Evolutionary conservation across 2,888 invertebrate genomes (phyloP), one percentile per base, ranked within the genome.

Genomic region (Phyllotreta striolata): DNA sequence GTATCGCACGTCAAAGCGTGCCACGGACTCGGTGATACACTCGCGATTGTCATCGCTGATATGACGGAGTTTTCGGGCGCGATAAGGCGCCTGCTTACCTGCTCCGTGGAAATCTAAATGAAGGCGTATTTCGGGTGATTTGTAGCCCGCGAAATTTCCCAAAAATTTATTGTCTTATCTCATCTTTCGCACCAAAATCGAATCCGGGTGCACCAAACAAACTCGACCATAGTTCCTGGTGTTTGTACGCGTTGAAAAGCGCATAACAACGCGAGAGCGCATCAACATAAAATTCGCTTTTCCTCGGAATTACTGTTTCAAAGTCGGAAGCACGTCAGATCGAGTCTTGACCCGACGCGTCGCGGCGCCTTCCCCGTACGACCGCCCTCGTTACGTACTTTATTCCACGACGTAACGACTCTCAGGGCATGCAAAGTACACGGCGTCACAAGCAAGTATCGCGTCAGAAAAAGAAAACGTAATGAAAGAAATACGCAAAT

Each of bases 1-100:
- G 62, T 51, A 61, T 44, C 60, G 60, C 61, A 56, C 59, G 52
- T 51, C 52, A 56, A 54, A 61, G 56, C 61, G 55, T 60, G 60
- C 63, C 55, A 60, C 35, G 40, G 55, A 54, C 58, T 13, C 39
- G 56, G 55, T 60, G 60, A 60, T 55, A 64, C 55, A 56, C 59
- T 47, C 56, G 46, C 51, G 49, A 64, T 60, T 64, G 59, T 55
- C 49, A 59, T 64, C 43, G 46, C 40, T 43, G 46, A 54, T 55
- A 47, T 59, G 57, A 44, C 46, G 64, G 8, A 35, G 51, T 49
- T 34, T 41, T 59, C 41, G 49, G 59, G 52, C 59, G 40, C 51
- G 58, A 58, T 59, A 59, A 59, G 37, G 51, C 43, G 34, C 35
- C 49, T 49, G 3, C 43, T 24, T 24, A 24, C 24, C 24, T 24